phyloP scores from a whole-genome alignment of 2,113 vertebrate genomes.

The Dolichotis patagonum region DNA sequence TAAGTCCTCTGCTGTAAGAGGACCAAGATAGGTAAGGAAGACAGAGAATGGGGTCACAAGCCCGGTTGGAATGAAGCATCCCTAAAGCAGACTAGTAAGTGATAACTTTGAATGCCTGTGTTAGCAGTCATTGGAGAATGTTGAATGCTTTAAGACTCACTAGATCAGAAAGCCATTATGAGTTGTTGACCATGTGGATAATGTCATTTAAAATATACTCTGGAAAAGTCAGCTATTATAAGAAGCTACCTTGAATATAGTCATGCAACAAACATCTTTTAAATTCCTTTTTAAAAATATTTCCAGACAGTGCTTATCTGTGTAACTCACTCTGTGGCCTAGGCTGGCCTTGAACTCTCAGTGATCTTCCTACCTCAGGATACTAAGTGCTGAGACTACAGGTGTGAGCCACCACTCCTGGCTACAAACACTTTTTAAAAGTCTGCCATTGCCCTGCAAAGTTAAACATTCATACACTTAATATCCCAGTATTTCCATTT shows the following conservation, averaged over 20 bases:
- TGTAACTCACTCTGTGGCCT: background rate
- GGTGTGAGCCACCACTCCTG: background rate
- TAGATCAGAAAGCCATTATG: conserved; percentile 31
- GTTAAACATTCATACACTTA: background rate
- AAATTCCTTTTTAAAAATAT: background rate
- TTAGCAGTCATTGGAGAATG: background rate
- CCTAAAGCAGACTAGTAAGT: background rate
- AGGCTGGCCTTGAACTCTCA: background rate
- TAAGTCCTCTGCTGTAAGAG: background rate
- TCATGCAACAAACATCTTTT: background rate
- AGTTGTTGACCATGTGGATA: background rate
- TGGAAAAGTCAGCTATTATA: background rate
- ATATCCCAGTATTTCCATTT: background rate
- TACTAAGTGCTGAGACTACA: background rate
- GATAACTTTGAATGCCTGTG: background rate
- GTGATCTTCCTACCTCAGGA: background rate
- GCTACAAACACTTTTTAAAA: background rate
- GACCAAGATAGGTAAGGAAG: background rate
- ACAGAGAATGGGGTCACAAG: background rate
- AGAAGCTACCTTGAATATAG: background rate
- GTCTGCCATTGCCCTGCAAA: background rate
- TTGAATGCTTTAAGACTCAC: background rate
- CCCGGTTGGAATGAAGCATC: background rate
- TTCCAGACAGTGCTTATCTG: background rate
- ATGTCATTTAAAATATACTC: conserved; percentile 43